Conservation (phyloP, 2,113 vertebrate genomes). For the Petromus typicus region DNA sequence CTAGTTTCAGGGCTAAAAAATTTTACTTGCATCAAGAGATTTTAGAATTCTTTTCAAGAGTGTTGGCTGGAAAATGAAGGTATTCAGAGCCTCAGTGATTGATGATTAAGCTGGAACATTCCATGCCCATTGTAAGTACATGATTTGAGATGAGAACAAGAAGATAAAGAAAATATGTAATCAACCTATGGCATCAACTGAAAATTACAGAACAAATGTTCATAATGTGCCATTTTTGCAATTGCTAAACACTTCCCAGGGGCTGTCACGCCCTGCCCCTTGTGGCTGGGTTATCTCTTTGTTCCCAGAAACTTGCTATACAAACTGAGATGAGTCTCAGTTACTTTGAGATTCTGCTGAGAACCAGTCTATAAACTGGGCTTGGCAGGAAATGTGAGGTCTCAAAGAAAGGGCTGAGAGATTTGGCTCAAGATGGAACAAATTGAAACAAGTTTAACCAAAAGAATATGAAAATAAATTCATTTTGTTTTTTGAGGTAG, state of each 20-base stretch:
- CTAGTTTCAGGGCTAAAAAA: conserved; percentile 58
- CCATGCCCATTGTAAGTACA: conserved; percentile 66
- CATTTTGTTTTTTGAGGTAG: not conserved
- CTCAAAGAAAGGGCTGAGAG: conserved; percentile 61
- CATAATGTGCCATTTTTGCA: conserved; percentile 72
- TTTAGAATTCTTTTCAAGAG: conserved; percentile 67
- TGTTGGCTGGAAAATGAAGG: conserved; percentile 71
- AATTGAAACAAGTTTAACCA: conserved; percentile 67
- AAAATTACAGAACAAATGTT: conserved; percentile 77
- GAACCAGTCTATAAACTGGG: conserved; percentile 31
- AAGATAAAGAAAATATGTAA: conserved; percentile 76
- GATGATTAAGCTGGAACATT: conserved; percentile 76
- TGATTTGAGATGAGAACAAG: conserved; percentile 77
- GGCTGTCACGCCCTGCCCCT: conserved; percentile 12
- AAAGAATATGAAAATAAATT: conserved; percentile 61
- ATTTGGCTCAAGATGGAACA: conserved; percentile 68
- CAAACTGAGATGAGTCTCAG: not conserved
- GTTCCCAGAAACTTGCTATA: conserved; percentile 55
- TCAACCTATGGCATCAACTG: conserved; percentile 77
- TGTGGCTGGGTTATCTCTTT: not conserved
- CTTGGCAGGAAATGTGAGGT: conserved; percentile 46
- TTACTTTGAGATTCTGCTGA: conserved; percentile 49
- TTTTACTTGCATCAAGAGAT: conserved; percentile 32
- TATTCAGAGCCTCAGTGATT: conserved; percentile 70
- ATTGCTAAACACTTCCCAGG: conserved; percentile 29